Evolutionary conservation across 1,140 invertebrate genomes (phyloP).

Genomic region (Ips typographus): DNA sequence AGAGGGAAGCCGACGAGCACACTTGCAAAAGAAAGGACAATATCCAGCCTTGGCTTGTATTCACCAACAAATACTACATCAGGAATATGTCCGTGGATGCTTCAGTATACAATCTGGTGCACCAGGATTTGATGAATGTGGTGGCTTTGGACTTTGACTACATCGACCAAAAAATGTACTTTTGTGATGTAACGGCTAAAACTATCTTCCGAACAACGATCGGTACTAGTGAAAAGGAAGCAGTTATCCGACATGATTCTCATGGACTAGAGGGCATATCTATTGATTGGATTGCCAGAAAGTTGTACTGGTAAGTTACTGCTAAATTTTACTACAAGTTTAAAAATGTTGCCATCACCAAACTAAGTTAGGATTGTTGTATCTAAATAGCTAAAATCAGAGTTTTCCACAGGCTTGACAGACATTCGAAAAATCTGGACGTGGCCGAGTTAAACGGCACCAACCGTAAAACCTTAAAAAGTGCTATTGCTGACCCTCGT

Average conservation of each 20-base stretch:
- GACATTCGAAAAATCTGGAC: conserved; percentile 91
- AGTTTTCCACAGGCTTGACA: conserved; percentile 86
- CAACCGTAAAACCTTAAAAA: conserved; percentile 82
- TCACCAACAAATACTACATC: conserved; percentile 98
- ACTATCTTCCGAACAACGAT: conserved; percentile 79
- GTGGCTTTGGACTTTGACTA: conserved; percentile 95
- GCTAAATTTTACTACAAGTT: not conserved
- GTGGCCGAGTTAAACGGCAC: conserved; percentile 92
- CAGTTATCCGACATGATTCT: conserved; percentile 89
- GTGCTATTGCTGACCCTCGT: conserved; percentile 87
- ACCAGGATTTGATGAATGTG: conserved; percentile 95
- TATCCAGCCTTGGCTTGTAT: conserved; percentile 88
- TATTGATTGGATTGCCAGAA: conserved; percentile 95
- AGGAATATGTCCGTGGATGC: conserved; percentile 93
- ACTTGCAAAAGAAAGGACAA: conserved; percentile 88
- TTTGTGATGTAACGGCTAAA: conserved; percentile 93
- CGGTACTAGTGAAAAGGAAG: conserved; percentile 64
- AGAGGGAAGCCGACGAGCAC: conserved; percentile 79
- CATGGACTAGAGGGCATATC: conserved; percentile 95
- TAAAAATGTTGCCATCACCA: not conserved
- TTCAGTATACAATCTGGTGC: conserved; percentile 79
- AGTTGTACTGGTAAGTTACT: conserved; percentile 80
- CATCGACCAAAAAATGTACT: conserved; percentile 81
- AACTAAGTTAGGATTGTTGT: not conserved
- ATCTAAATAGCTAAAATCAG: not conserved